phyloP scores from a whole-genome alignment of 23 tunicate genomes.

The Diplosoma virens region DNA sequence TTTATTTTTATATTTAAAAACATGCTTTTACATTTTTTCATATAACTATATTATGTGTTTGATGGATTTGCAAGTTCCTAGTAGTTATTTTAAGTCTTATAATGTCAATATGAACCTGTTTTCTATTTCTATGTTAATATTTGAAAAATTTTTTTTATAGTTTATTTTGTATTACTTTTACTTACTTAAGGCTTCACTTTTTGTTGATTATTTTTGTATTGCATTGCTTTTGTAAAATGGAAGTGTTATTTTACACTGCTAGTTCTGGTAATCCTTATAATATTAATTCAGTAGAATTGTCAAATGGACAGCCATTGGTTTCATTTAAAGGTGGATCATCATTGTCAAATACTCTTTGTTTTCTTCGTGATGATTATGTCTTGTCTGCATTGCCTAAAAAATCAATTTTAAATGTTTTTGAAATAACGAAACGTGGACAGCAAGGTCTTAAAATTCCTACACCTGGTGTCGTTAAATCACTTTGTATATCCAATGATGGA shows the following conservation, averaged over 20 bases:
- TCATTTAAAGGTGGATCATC: slow-evolving; percentile 57
- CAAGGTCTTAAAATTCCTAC: slow-evolving; percentile 44
- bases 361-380: slow-evolving; percentile 32
- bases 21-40: too few relatives aligned
- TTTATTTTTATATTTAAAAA: too few relatives aligned
- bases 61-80: too few relatives aligned
- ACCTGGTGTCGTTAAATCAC: slow-evolving; percentile 61
- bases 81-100: too few relatives aligned
- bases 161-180: too few relatives aligned
- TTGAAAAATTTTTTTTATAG: too few relatives aligned
- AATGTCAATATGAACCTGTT: too few relatives aligned
- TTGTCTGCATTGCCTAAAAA: slow-evolving; percentile 62
- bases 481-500: slow-evolving; percentile 40
- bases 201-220: too few relatives aligned
- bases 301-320: slow-evolving; percentile 41
- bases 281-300: slow-evolving; percentile 20
- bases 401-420: slow-evolving; percentile 58
- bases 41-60: too few relatives aligned
- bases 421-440: slow-evolving; percentile 45
- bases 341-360: slow-evolving; percentile 31
- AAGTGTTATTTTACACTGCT: slow-evolving; percentile 44
- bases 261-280: slow-evolving; percentile 42
- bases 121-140: too few relatives aligned
- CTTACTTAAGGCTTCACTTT: too few relatives aligned
- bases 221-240: too few relatives aligned